phyloP scores from a whole-genome alignment of 2,888 invertebrate genomes.

The Ormyrus thymus region DNA sequence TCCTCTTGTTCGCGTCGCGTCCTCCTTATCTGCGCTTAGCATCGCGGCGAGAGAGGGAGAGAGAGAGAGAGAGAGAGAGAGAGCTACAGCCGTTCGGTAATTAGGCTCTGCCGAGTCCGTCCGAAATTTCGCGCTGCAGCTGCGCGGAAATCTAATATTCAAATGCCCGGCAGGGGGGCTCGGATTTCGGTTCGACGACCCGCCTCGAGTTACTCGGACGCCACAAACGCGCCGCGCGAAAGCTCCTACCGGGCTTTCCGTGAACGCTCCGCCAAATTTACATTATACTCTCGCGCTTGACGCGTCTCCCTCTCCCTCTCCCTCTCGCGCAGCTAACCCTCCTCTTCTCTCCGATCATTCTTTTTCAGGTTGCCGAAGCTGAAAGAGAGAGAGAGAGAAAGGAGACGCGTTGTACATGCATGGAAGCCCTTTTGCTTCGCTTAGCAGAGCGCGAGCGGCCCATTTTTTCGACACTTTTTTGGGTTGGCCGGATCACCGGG shows the following conservation, averaged over 20 bases:
- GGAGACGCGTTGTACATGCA: constrained; percentile 11
- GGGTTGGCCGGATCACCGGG: not conserved
- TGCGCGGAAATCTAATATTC: constrained; percentile 53
- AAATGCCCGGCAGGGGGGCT: constrained; percentile 30
- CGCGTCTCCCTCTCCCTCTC: not conserved
- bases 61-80: not conserved
- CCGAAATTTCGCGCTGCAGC: not conserved
- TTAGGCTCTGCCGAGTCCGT: not conserved
- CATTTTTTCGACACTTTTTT: not conserved
- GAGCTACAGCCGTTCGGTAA: not conserved
- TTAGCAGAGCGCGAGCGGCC: not conserved
- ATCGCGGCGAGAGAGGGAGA: not conserved
- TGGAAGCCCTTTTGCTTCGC: constrained; percentile 36
- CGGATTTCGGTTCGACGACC: constrained; percentile 49
- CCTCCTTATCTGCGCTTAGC: no score
- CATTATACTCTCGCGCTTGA: constrained; percentile 21
- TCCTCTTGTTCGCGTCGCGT: no score
- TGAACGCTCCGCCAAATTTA: constrained; percentile 10
- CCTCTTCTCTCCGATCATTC: not conserved
- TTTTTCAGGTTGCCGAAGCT: not conserved
- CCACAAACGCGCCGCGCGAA: constrained; percentile 13
- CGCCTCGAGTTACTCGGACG: not conserved
- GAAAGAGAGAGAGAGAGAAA: not conserved
- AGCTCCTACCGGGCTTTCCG: constrained; percentile 36
- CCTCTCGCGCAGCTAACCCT: no score